Base-by-base conservation (phyloP, 2,797 vertebrate genomes). In the Lerista edwardsae region DNA sequence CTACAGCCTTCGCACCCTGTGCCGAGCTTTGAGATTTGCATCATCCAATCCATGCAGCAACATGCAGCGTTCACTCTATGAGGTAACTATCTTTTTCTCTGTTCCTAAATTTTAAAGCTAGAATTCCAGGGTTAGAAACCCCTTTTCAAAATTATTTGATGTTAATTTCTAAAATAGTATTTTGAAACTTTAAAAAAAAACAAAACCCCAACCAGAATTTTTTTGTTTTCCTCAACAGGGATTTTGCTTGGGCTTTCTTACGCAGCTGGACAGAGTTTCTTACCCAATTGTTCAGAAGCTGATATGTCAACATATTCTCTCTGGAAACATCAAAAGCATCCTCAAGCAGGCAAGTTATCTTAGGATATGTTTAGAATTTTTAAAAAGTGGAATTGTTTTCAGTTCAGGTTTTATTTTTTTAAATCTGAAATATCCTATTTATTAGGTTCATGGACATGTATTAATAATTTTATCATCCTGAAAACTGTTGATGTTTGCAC, bases 211-310 rank as follows among this genome's bases (percentile, higher is more conserved):
- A 41, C 91, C 89, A 84, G 7, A n/a, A n/a, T n/a, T n/a, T 91
- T 51, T 80, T 89, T 2, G 83, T 82, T 14, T 14, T 14, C 9
- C 31, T 89, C 88, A 84, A 69, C 91, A 99, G 98, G 99, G 98
- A 59, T 99, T 99, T 95, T 98, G 98, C 91, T 95, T 99, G 93
- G 98, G 98, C 92, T 99, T 99, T 93, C 93, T 99, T 83, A 99
- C 98, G 0, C 98, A 99, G 90, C 96, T 99, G 92, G 98, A 99
- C 94, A 96, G 98, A 92, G 86, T 92, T 87, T 99, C 98, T 87
- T 97, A 99, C 86, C 98, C 98, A 0, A 1, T 97, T 61, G 98
- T 99, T 89, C 97, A 98, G 90, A 98, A 97, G 80, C 94, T 99
- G 68, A 97, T 99, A 91, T 97, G 97, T 93, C 97, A 97, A 67